Evolutionary conservation across 2,113 vertebrate species (phyloP), one percentile per base, ranked within the genome.

Genomic region (Centropus bengalensis): DNA sequence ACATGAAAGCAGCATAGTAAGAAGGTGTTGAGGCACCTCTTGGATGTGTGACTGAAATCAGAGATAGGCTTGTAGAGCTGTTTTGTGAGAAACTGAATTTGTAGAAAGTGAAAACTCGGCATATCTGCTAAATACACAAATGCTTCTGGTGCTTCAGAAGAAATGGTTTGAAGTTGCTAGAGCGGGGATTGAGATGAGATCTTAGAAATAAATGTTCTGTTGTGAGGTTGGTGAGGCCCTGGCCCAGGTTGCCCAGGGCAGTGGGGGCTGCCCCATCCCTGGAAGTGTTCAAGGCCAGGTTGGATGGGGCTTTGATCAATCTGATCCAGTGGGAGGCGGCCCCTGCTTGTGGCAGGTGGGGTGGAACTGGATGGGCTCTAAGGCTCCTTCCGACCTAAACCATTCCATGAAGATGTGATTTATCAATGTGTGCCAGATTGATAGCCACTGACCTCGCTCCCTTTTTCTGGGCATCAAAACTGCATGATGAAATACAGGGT

Each of bases 41-140:
- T 15, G 8, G 1, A 23, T 2, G 54, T 64, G 86, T 59, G 63
- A 79, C 66, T 45, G 51, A 20, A 20, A 51, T 27, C 42, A 5
- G 12, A 24, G 40, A 33, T 2, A 56, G 70, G 71, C 54, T 76
- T 5, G 14, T 5, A 2, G 7, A 38, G 71, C 45, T 42, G 0
- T 26, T 77, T 5, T 1, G 7, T 2, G 26, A 33, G 36, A 5
- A 60, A 2, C 36, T 40, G 0, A 7, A 19, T 27, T 2, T 8
- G 36, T 14, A 3, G 12, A 4, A 17, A 0, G 5, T 7, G 20
- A 20, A 27, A 59, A 5, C 17, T 55, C 5, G 63, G 16, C 54
- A 70, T 1, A 3, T 8, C 27, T 20, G 36, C 14, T 0, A 2
- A 27, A 8, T 16, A 1, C 0, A 0, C 33, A 6, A 11, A 30